phyloP scores from a whole-genome alignment of 2,113 vertebrate genomes.

The Oncorhynchus tshawytscha region DNA sequence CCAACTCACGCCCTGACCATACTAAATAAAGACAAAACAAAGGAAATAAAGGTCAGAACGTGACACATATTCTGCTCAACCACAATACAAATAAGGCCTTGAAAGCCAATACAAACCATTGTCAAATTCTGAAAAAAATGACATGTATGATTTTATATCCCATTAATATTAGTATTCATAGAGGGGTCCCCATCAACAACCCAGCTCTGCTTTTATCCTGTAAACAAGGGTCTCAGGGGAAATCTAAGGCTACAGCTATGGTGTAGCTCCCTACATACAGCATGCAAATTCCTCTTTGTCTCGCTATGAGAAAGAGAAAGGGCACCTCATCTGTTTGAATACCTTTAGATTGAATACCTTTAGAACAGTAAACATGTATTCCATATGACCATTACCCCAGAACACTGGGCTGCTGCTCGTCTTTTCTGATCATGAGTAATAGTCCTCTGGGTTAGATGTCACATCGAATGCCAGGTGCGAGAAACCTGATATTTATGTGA shows the following conservation, averaged over 20 bases:
- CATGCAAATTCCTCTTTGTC: background rate
- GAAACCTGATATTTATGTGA: background rate
- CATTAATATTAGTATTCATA: conserved; percentile 20
- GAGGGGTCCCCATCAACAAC: conserved; percentile 9
- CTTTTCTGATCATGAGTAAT: background rate
- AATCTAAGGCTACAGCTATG: conserved; percentile 6
- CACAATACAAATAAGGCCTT: no score
- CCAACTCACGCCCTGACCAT: no score
- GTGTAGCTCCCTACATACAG: background rate
- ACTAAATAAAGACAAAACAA: no score
- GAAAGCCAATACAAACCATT: background rate
- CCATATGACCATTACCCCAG: conserved; percentile 3
- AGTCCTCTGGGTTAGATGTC: conserved; percentile 19
- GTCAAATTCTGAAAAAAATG: background rate
- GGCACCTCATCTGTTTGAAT: background rate
- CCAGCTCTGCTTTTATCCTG: conserved; percentile 5
- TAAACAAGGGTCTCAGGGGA: conserved; percentile 20
- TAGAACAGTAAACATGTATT: background rate
- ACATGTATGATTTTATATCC: background rate
- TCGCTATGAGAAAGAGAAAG: conserved; percentile 4
- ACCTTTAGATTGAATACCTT: background rate
- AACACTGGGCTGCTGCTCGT: background rate
- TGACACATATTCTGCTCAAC: no score
- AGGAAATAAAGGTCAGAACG: no score
- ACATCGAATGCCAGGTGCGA: conserved; percentile 5